Conservation (phyloP, 2,797 vertebrate species). For the Darevskia nairensis region DNA sequence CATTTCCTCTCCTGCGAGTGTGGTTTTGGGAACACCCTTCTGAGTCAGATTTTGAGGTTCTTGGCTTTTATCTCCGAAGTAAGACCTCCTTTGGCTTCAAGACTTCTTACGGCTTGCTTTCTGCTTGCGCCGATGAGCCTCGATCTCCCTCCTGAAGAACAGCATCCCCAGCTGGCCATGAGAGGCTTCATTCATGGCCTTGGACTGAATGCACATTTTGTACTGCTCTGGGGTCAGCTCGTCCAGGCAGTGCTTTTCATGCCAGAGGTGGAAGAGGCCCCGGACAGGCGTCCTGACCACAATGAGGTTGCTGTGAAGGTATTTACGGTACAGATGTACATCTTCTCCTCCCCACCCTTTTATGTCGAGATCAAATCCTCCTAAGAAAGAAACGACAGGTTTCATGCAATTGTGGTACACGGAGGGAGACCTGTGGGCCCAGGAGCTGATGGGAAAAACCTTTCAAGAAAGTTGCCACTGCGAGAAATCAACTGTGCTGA, state of each 20-base stretch:
- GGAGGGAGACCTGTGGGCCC: not conserved
- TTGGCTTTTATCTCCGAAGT: not conserved
- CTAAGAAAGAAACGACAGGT: constrained; percentile 72
- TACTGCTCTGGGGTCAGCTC: constrained; percentile 93
- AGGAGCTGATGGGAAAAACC: not conserved
- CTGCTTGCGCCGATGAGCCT: constrained; percentile 90
- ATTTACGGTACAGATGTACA: constrained; percentile 97
- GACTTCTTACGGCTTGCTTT: constrained; percentile 84
- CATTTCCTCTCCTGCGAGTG: not conserved
- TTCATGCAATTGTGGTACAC: not conserved
- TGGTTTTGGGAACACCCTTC: not conserved
- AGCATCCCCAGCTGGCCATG: constrained; percentile 97
- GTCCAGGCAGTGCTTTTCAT: constrained; percentile 91
- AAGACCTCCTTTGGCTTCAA: constrained; percentile 71
- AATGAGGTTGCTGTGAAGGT: constrained; percentile 93
- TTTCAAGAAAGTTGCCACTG: not conserved
- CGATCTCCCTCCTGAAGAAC: constrained; percentile 93
- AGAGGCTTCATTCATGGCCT: constrained; percentile 98
- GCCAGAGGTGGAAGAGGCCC: constrained; percentile 96
- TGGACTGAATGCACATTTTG: constrained; percentile 99
- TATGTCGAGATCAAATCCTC: constrained; percentile 96
- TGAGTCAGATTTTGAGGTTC: too few relatives aligned
- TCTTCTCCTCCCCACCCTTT: constrained; percentile 99
- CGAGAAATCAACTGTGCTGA: not conserved
- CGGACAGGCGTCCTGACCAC: constrained; percentile 92